Conservation (phyloP, 2,113 vertebrate species). For the Gallinago paraguaiae region DNA sequence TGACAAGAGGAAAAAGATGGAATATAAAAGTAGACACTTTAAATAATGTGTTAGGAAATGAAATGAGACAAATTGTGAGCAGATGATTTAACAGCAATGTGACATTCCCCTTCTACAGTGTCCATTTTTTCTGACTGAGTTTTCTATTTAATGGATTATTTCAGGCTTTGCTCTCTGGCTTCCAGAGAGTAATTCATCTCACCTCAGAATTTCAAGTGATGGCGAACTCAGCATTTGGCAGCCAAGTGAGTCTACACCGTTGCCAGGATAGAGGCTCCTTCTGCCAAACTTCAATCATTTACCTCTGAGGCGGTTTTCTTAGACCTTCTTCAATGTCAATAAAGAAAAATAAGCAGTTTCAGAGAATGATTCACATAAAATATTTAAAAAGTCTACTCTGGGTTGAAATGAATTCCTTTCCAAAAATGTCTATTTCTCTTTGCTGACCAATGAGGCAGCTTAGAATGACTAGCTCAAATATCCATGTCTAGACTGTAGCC, state of each 20-base stretch:
- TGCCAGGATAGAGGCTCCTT: constrained; percentile 12
- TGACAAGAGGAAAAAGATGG: not conserved
- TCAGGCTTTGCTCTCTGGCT: constrained; percentile 12
- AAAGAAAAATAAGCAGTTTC: constrained; percentile 8
- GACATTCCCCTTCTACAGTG: not conserved
- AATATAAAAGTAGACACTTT: not conserved
- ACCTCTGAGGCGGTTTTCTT: not conserved
- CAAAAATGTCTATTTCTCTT: not conserved
- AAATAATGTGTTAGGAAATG: constrained; percentile 10
- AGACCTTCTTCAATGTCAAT: not conserved
- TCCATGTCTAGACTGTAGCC: constrained; percentile 17
- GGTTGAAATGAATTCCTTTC: not conserved
- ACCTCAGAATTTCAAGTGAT: constrained; percentile 9
- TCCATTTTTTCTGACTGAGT: not conserved
- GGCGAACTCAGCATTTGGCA: constrained; percentile 24
- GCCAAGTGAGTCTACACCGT: not conserved
- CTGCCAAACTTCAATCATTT: not conserved
- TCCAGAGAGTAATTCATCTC: constrained; percentile 15
- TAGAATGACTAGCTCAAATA: constrained; percentile 25
- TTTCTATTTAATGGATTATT: constrained; percentile 19
- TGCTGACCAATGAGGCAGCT: not conserved
- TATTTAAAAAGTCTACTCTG: not conserved
- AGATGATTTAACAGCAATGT: not conserved
- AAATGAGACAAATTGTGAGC: constrained; percentile 1
- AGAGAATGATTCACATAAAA: not conserved